Percentiles rank a stretch among this genome's conserved stretches.
Conservation (phyloP, 1,140 invertebrate genomes). For the Platyura marginata region DNA sequence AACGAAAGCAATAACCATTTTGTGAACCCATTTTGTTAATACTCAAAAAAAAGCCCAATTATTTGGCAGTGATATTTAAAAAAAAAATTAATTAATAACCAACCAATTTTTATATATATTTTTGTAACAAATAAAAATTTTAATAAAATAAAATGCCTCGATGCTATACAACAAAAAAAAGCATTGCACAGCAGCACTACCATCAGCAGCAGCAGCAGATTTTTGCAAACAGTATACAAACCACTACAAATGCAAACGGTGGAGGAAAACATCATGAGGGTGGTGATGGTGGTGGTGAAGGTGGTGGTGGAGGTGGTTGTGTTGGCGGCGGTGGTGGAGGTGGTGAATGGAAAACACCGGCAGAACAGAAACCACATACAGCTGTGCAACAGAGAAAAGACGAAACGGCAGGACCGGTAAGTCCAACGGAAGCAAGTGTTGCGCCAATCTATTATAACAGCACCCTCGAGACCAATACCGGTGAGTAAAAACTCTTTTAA, state of each 20-base stretch:
- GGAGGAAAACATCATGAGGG: neutral
- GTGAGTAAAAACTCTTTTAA: neutral
- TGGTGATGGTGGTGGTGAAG: neutral
- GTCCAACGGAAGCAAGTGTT: neutral
- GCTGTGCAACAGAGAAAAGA: neutral
- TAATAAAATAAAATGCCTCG: neutral
- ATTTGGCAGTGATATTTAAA: no score
- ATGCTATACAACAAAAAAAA: neutral
- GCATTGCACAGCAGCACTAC: neutral
- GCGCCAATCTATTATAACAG: conserved; percentile 1
- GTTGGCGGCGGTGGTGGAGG: neutral
- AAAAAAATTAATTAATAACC: no score
- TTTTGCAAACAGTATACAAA: neutral
- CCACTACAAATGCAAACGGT: neutral
- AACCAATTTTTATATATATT: no score
- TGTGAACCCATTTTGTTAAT: no score
- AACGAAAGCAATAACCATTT: no score
- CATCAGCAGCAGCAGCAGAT: neutral
- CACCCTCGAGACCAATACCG: neutral
- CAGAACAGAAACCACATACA: neutral
- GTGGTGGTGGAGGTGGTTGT: neutral
- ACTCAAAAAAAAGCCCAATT: no score
- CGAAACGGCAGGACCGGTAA: neutral
- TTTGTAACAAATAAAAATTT: no score
- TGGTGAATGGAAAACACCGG: neutral